Evolutionary conservation across 2,888 invertebrate species (phyloP), one percentile per base, ranked within the genome.

Genomic region (Eupithecia centaureata): DNA sequence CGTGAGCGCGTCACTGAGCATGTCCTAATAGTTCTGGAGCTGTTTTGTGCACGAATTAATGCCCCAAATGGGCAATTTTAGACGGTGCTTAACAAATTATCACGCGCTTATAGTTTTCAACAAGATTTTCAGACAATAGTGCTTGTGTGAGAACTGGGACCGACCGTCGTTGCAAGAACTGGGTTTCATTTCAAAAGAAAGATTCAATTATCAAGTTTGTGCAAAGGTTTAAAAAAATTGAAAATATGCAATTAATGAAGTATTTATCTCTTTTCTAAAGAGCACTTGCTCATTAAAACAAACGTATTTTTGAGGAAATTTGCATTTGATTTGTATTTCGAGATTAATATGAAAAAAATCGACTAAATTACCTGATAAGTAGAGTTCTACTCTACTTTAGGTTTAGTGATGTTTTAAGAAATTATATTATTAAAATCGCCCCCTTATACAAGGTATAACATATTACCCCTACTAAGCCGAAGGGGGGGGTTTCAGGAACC

Each of bases 1-100:
- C 58, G 70, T 71, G 59, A 68, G 66, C 73, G 69, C 71, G 65
- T 51, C 74, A 58, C 66, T 71, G 71, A 64, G 61, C 73, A 66
- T 63, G 64, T 56, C 62, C 61, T 70, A 70, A 74, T 72, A 74
- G 69, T 72, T 28, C n/a, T 30, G 30, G n/a, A 65, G 63, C 65
- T 69, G 63, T 69, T 65, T 65, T 63, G 68, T 69, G 56, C 47
- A 30, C 30, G 35, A 18, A 60, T 69, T 69, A 65, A 65, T 69
- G 52, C 27, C 52, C 15, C 47, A 47, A 47, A 22, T 47, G 47
- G 33, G 54, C 62, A 62, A 65, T 62, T 69, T 68, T 56, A 38
- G 22, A n/a, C 30, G 33, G 62, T 65, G 35, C 65, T 62, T 52
- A 61, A 56, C 3, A 22, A 47, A 47, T 47, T 47, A 47, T 22